phyloP scores from a whole-genome alignment of 2,113 vertebrate species.

The Microcebus ravelobensis region DNA sequence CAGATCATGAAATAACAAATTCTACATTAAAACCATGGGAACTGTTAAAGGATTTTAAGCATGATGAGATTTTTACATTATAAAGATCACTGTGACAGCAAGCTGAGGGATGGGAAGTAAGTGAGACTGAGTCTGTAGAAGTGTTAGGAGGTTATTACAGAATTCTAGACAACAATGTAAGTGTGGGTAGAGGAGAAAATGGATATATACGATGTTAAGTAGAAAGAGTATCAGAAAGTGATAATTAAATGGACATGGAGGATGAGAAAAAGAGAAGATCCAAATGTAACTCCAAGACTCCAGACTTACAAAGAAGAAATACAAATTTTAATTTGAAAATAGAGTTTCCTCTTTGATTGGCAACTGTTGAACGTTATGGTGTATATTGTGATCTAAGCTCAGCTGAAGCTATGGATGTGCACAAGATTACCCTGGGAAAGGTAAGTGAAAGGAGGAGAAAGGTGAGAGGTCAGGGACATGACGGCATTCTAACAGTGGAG shows the following conservation, averaged over 20 bases:
- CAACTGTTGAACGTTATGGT: background rate
- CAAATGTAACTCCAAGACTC: background rate
- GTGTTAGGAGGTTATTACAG: background rate
- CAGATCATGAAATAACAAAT: background rate
- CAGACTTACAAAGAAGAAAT: background rate
- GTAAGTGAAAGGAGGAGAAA: background rate
- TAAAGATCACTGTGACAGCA: background rate
- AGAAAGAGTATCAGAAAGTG: background rate
- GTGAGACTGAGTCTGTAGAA: background rate
- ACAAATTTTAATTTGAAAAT: conserved; percentile 4
- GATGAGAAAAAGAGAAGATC: background rate
- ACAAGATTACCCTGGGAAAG: background rate
- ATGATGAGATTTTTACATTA: background rate
- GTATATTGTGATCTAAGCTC: background rate
- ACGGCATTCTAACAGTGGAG: background rate
- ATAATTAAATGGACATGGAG: background rate
- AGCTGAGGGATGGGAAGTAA: background rate
- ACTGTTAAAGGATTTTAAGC: background rate
- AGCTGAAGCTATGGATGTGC: background rate
- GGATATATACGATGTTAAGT: background rate
- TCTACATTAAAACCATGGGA: background rate
- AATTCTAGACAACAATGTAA: background rate
- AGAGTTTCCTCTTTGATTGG: background rate
- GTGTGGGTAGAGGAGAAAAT: background rate
- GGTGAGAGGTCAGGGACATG: accelerated